Evolutionary conservation across 2,113 vertebrate genomes (phyloP), one percentile per base, ranked within the genome.

Genomic region (Peromyscus californicus): DNA sequence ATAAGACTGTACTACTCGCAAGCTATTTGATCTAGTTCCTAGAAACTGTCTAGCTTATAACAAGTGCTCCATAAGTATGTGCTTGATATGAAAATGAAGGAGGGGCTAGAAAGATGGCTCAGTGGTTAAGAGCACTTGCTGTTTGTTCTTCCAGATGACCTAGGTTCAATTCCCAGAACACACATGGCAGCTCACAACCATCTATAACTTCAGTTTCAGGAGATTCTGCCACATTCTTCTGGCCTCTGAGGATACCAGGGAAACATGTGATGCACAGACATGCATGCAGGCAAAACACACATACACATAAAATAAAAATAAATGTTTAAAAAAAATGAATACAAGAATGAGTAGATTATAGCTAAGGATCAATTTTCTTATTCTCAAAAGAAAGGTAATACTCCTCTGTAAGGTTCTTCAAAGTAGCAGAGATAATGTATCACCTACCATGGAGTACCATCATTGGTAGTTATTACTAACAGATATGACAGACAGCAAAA

Each of bases 31-130:
- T 84, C 11, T 48, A 65, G 69, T 92, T 85, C 21, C 36, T 92
- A 92, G 22, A 96, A 95, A 90, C 12, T 96, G 31, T n/a, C 61
- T 84, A 95, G 63, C 51, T 90, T 45, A 80, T 89, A 59, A 95
- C 33, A 96, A 72, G 11, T 11, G 65, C 54, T 94, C 89, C 65
- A 89, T 54, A 84, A 86, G 54, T 86, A 91, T 92, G 86, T 61
- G 82, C 9, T 90, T 85, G 89, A 90, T 54, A 96, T 89, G 31
- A 36, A 80, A 80, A 54, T 80, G 48, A 51, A 78, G 31, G 5
- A 82, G 79, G 33, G 36, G 19, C 54, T n/a, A n/a, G 17, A 54
- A 82, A 0, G 3, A 82, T 7, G 33, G 19, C 51, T 59, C 19
- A 59, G 54, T 59, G 79, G 33, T 80, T 82, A 82, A 82, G 21